Evolutionary conservation across 2,113 vertebrate genomes (phyloP), one percentile per base, ranked within the genome.

Genomic region (Platycercus adscitus): DNA sequence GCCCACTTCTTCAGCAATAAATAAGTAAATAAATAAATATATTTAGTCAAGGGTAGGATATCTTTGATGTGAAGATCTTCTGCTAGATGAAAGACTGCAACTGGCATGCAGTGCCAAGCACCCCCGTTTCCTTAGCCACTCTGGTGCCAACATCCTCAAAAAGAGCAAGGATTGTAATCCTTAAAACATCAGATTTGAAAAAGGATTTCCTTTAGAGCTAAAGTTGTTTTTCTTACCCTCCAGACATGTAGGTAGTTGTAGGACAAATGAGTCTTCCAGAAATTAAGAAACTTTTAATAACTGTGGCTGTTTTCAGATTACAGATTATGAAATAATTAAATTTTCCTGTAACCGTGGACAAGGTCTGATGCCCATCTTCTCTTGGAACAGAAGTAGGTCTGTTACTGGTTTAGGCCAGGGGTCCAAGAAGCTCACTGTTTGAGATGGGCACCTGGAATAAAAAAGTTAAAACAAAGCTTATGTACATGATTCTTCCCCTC

Each of bases 11-110:
- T 95, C 58, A 77, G 82, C 44, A 90, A 92, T 82, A 90, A 91
- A 70, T 70, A 86, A 79, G 55, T 70, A 89, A 93, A 17, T 80
- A 83, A 92, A 86, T 70, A 87, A 78, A 81, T 86, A 46, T 18
- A 66, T 84, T 93, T 78, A 75, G 17, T 80, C 31, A 91, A 88
- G 87, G 6, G 16, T 93, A 46, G 68, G 75, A 87, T 91, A 88
- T 46, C 95, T 97, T 97, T 97, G 96, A 97, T 95, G 92, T 97
- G 60, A 94, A 86, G 64, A 41, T 87, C 26, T 53, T 92, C 70
- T 88, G 21, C 71, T 77, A 92, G 89, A 96, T 97, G 68, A 97
- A 97, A 95, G 92, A 76, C 60, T 89, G 41, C 39, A 94, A 53
- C 33, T 91, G 82, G 60, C 44, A 88, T 56, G 25, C 46, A 78